Base-by-base conservation (phyloP, 2,797 vertebrate genomes). In the Sebastes alutus region DNA sequence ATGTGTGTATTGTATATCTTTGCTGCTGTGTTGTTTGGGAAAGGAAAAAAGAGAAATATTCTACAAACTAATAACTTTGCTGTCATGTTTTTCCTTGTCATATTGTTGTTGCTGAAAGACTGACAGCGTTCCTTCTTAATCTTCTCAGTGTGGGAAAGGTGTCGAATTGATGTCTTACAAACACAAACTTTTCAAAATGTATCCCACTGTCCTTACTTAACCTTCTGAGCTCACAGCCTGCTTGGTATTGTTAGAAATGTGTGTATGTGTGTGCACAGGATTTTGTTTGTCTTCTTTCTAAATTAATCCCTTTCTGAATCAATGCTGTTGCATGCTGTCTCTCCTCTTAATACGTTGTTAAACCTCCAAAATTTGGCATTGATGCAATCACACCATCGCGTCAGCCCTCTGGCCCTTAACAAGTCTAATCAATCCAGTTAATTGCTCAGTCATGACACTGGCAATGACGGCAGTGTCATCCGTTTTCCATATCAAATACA, bases 371-470 rank as follows among this genome's bases (percentile, higher is more conserved):
- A 72, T 87, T 78, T 77, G 55, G 67, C 70, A 71, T 70, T 85
- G 85, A 91, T 85, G 73, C 79, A 80, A 89, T 88, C 88, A 58
- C 61, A 58, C 30, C 49, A 25, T 65, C 9, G 23, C 23, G 49
- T 68, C 46, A 75, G 69, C 78, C 84, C 82, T 76, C 64, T 74
- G 59, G 77, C 78, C 83, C 82, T 75, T 65, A 90, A 90, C 85
- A 89, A 85, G 82, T 85, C 82, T 84, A 91, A 94, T 94, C 91
- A 93, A 91, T 94, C 88, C 78, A 78, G 66, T 81, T 94, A 93
- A 94, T 93, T 93, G 88, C 88, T 82, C 62, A 81, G 82, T 72
- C 63, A 76, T 65, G 82, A 84, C 89, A 88, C 83, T 29, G 65
- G 59, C 83, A 83, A 89, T 87, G 87, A 89, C 55, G 58, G 60